These are phyloP conservation scores for Molanna angustata DNA, from an alignment of 2,888 invertebrate species.

Conservation along the genomic window DNA sequence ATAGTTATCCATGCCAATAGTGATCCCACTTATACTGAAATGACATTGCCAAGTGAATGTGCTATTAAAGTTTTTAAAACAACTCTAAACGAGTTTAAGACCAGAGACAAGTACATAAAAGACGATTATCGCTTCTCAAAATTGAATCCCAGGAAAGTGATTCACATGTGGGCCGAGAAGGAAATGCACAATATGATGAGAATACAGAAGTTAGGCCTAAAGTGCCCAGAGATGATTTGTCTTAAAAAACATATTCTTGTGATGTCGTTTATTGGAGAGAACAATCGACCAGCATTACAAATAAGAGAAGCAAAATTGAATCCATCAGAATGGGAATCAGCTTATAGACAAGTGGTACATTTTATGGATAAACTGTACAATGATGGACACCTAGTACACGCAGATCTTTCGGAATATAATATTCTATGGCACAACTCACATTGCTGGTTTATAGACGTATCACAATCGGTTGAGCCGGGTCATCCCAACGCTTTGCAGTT, in stretches of 20 bases:
- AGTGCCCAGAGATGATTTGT: constrained; percentile 79
- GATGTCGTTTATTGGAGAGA: constrained; percentile 87
- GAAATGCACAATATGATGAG: constrained; percentile 89
- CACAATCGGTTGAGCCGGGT: constrained; percentile 90
- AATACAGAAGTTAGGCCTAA: constrained; percentile 74
- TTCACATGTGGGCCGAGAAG: constrained; percentile 95
- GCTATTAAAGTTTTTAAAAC: constrained; percentile 93
- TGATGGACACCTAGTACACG: constrained; percentile 85
- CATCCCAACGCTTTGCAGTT: constrained; percentile 88
- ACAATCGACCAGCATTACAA: constrained; percentile 76
- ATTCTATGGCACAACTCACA: constrained; percentile 78
- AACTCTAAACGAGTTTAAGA: constrained; percentile 89
- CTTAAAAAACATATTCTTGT: constrained; percentile 83
- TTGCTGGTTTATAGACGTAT: constrained; percentile 90
- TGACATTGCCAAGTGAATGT: constrained; percentile 62
- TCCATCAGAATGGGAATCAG: constrained; percentile 53
- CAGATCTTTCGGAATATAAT: constrained; percentile 93
- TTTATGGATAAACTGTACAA: constrained; percentile 80
- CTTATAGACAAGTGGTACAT: constrained; percentile 61
- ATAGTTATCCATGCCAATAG: constrained; percentile 84
- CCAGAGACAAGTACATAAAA: constrained; percentile 89
- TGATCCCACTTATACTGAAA: constrained; percentile 54
- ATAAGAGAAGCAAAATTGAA: constrained; percentile 69
- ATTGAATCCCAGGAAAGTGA: constrained; percentile 86
- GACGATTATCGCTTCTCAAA: constrained; percentile 89